Base-by-base conservation (phyloP, 2,797 vertebrate genomes). In the Amniataba percoides region DNA sequence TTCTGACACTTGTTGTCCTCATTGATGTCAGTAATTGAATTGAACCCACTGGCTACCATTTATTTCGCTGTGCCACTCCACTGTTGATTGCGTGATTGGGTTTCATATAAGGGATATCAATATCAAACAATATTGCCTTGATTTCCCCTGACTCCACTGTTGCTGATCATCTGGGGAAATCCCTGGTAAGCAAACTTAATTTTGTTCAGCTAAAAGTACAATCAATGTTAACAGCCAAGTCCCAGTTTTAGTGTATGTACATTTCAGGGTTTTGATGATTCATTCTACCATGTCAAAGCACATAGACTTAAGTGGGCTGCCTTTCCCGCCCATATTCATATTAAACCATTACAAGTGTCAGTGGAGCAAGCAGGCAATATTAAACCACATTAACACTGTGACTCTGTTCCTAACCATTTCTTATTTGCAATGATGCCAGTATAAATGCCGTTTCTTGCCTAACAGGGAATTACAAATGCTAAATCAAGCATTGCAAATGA, bases 401-500 rank as follows among this genome's bases (percentile, higher is more conserved):
- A 83, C 84, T 89, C 77, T 53, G 66, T 84, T 82, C 75, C 74
- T 74, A 88, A 88, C 78, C 69, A 78, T 79, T 87, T 83, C 82
- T 66, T 79, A 76, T 88, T 84, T 82, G 82, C 80, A 57, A 65
- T 82, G 61, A 91, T 87, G 86, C 78, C 84, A 76, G 78, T 87
- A 89, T 88, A 91, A 94, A 89, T 89, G 82, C 48, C 21, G 58
- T 87, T 86, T 90, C 87, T 89, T 80, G 83, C 83, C 87, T 92
- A 91, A 93, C 72, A 86, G 83, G 83, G 83, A 91, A 94, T 93
- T 93, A 93, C 81, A 84, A 91, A 92, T 85, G 89, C 74, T 91
- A 93, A 93, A 93, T 92, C 85, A 91, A 90, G 86, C 92, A 91
- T 91, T 18, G 31, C 82, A 91, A 93, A 93, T 92, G 80, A 94